Evolutionary conservation across 2,888 invertebrate genomes (phyloP).

Genomic region (Psococerastis gibbosa): DNA sequence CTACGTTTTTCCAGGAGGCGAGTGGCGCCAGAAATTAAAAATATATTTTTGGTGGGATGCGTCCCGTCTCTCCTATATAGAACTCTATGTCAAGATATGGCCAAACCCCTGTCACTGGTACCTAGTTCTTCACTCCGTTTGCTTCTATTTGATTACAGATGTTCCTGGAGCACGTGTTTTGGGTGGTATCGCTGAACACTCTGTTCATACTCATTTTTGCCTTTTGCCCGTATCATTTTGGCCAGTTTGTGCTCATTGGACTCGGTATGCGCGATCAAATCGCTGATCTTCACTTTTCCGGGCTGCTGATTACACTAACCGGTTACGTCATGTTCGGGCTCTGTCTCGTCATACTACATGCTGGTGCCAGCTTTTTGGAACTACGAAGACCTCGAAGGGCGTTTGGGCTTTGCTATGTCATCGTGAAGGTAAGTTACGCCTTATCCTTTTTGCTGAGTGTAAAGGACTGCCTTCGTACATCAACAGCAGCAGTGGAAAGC

Average conservation of each 20-base stretch:
- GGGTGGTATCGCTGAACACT: slow-evolving; percentile 95
- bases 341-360: slow-evolving; percentile 62
- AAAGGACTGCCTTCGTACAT: too few relatives aligned
- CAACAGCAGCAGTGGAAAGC: too few relatives aligned
- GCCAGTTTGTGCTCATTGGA: slow-evolving; percentile 59
- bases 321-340: slow-evolving; percentile 85
- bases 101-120: too few relatives aligned
- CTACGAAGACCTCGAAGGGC: slow-evolving; percentile 63
- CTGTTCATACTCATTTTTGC: slow-evolving; percentile 94
- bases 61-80: too few relatives aligned
- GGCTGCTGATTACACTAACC: slow-evolving; percentile 67
- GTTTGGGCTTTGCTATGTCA: slow-evolving; percentile 83
- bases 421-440: slow-evolving; percentile 34
- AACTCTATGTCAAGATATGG: too few relatives aligned
- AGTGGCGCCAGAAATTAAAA: too few relatives aligned
- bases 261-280: slow-evolving; percentile 46
- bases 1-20: too few relatives aligned
- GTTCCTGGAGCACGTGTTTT: slow-evolving; percentile 96
- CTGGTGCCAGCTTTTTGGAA: slow-evolving; percentile 59
- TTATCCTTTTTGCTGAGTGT: too few relatives aligned
- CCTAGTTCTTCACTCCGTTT: too few relatives aligned
- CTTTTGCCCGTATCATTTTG: slow-evolving; percentile 91
- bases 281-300: slow-evolving; percentile 66
- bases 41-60: too few relatives aligned
- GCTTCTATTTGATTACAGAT: slow-evolving; percentile 66